Evolutionary conservation across 2,113 vertebrate species (phyloP), one percentile per base, ranked within the genome.

Genomic region (Hypocryptadius cinnamomeus): DNA sequence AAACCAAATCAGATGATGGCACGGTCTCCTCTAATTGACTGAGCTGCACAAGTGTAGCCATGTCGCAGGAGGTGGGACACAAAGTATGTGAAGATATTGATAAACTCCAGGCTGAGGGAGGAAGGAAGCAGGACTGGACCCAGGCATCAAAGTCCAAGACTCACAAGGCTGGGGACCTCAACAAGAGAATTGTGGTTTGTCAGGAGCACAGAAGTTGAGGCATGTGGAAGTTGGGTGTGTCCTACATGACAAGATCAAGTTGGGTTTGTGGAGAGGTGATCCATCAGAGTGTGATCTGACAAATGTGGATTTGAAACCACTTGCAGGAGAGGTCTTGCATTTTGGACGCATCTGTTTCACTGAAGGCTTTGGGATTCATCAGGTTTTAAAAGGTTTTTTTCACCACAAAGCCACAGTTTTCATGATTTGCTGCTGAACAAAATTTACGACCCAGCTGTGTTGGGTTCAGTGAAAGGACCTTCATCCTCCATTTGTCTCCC

Each of bases 1-100:
- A 96, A 96, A 94, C 92, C 85, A 80, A 97, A 97, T 94, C 89
- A 95, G 90, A 90, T 69, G 85, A 92, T 40, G 79, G 95, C 93
- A 92, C 87, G 2, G 63, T 92, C 89, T 89, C 77, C 85, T 90
- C 91, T 97, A 96, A 97, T 95, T 96, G 94, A 96, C 87, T 88
- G 88, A 96, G 83, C 83, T 72, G 90, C 84, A 82, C 78, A 63
- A 90, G 87, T 11, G n/a, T 57, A 53, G 63, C 90, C 90, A 73
- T 23, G 37, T 64, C 61, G 8, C 79, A 70, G 93, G 95, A 95
- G 87, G 85, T 84, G 91, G 77, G 84, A 85, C 87, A 77, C 48
- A 56, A 56, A 84, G 51, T 5, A 1, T 51, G 80, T 1, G 7
- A 56, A 74, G 86, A 42, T 79, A 93, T 87, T 53, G 50, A 93